phyloP scores from a whole-genome alignment of 2,113 vertebrate genomes.

The Petaurus breviceps region DNA sequence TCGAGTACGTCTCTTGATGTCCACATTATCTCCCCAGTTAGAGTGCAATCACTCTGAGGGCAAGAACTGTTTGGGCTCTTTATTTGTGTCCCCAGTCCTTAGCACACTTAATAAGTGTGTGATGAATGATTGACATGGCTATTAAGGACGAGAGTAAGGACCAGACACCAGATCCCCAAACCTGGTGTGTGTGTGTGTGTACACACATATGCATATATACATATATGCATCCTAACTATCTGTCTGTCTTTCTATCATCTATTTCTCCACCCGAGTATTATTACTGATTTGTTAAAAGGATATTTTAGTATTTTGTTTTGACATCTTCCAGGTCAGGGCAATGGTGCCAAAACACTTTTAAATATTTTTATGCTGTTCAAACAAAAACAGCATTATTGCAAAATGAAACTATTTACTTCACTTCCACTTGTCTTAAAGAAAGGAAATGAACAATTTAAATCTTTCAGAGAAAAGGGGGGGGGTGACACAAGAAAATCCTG shows the following conservation, averaged over 20 bases:
- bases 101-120: neutral
- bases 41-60: neutral
- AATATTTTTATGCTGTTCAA: neutral
- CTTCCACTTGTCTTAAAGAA: slow-evolving; percentile 73
- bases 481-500: slow-evolving; percentile 65
- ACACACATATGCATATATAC: neutral
- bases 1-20: neutral
- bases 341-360: slow-evolving; percentile 57
- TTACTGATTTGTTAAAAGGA: slow-evolving; percentile 28
- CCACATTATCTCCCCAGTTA: neutral
- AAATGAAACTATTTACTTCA: slow-evolving; percentile 63
- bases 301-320: slow-evolving; percentile 62
- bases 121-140: neutral
- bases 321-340: slow-evolving; percentile 42
- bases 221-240: neutral
- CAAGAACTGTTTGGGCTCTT: neutral
- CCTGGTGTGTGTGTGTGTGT: neutral
- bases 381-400: neutral
- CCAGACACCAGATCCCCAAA: neutral
- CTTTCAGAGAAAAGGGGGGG: slow-evolving; percentile 56
- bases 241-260: neutral
- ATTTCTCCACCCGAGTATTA: neutral
- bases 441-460: slow-evolving; percentile 57
- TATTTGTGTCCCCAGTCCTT: neutral
- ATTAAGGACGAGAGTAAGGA: neutral